Percentiles rank a stretch among this genome's conserved stretches.
Conservation (phyloP, 1,140 invertebrate species). For the Chrysomallon squamiferum region DNA sequence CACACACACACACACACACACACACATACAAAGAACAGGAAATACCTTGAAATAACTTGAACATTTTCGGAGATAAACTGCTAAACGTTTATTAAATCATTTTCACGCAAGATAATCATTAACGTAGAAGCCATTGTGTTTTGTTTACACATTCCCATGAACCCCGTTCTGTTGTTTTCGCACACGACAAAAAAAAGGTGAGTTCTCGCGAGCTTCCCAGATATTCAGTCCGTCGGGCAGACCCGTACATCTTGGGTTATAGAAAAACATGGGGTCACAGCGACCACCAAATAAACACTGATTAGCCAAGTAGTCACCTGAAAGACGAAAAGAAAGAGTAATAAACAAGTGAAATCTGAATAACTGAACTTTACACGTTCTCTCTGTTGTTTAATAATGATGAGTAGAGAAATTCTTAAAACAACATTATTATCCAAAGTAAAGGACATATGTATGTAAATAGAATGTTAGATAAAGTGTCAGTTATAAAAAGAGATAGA, state of each 20-base stretch:
- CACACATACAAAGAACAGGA: too few relatives aligned
- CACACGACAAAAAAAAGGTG: conserved; percentile 34
- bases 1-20: too few relatives aligned
- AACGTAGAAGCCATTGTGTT: neutral
- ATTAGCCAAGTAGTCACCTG: conserved; percentile 34
- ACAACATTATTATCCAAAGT: too few relatives aligned
- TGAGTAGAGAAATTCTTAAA: too few relatives aligned
- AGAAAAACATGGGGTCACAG: conserved; percentile 34
- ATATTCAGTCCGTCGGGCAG: conserved; percentile 35
- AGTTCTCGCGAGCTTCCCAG: conserved; percentile 23
- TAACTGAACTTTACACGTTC: neutral
- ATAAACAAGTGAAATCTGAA: neutral
- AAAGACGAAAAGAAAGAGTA: neutral
- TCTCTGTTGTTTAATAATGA: neutral
- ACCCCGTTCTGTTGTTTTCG: conserved; percentile 28
- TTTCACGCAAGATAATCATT: neutral
- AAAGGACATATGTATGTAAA: neutral
- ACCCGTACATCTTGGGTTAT: conserved; percentile 36
- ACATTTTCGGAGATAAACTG: too few relatives aligned
- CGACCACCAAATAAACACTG: conserved; percentile 24
- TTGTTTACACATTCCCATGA: conserved; percentile 8
- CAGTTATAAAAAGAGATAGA: too few relatives aligned
- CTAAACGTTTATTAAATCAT: neutral
- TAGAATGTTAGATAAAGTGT: neutral
- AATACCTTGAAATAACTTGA: too few relatives aligned